Evolutionary conservation across 2,113 vertebrate genomes (phyloP).

Genomic region (Pomatorhinus ruficollis): DNA sequence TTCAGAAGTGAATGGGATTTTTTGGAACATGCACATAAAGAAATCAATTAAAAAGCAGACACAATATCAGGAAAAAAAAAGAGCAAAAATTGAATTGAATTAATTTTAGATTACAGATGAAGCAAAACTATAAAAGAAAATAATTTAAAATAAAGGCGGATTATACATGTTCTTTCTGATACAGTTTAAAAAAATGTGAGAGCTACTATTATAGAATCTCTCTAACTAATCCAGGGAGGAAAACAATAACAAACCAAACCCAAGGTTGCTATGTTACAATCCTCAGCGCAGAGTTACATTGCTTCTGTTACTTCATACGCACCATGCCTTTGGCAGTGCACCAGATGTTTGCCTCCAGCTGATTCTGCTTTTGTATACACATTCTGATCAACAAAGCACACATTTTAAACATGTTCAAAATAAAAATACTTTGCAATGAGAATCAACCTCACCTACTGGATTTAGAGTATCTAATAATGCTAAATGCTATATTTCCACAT

Average conservation of each 20-base stretch:
- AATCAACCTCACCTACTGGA: neutral
- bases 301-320: neutral
- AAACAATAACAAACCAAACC: neutral
- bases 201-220: neutral
- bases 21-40: neutral
- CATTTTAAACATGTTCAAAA: neutral
- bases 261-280: neutral
- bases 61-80: neutral
- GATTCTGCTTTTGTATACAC: neutral
- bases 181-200: neutral
- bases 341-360: neutral
- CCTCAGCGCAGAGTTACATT: neutral
- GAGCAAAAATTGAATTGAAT: neutral
- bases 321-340: neutral
- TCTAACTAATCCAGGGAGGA: neutral
- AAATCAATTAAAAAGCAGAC: neutral
- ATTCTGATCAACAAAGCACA: neutral
- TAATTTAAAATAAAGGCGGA: neutral
- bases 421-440: neutral
- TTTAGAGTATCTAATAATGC: neutral
- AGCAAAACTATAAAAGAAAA: neutral
- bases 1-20: neutral
- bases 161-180: neutral
- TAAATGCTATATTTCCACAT: neutral
- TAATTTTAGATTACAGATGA: neutral